Percentiles rank a stretch among this genome's conserved stretches.
phyloP scores from a whole-genome alignment of 2,113 vertebrate species.

The Trinectes maculatus region DNA sequence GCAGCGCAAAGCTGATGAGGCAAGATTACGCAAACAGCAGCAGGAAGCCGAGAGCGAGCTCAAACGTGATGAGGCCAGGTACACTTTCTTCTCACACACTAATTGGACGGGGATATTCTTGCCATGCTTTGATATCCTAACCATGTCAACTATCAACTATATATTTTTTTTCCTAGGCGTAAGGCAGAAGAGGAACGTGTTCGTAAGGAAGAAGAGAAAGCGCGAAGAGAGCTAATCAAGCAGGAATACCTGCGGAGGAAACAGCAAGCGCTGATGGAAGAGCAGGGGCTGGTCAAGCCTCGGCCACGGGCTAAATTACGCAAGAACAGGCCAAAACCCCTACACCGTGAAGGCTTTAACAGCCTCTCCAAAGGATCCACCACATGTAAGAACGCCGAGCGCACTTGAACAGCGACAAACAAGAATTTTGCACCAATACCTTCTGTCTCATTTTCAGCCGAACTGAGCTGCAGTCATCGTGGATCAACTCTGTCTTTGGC shows the following conservation, averaged over 20 bases:
- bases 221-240: slow-evolving; percentile 92
- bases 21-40: slow-evolving; percentile 88
- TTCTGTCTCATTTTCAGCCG: slow-evolving; percentile 78
- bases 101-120: neutral
- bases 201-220: slow-evolving; percentile 96
- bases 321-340: slow-evolving; percentile 88
- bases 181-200: slow-evolving; percentile 94
- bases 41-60: slow-evolving; percentile 90
- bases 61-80: slow-evolving; percentile 94
- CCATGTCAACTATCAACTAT: too few relatives aligned
- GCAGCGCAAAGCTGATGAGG: slow-evolving; percentile 95
- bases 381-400: slow-evolving; percentile 82
- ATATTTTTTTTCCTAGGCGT: slow-evolving; percentile 81
- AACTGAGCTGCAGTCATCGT: slow-evolving; percentile 88
- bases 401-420: neutral
- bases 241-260: slow-evolving; percentile 93
- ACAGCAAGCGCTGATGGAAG: slow-evolving; percentile 91
- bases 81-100: neutral
- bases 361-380: slow-evolving; percentile 85
- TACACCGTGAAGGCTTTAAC: slow-evolving; percentile 88
- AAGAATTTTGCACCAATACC: neutral
- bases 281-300: slow-evolving; percentile 90
- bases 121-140: neutral
- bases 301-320: slow-evolving; percentile 86
- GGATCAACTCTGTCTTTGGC: slow-evolving; percentile 96